phyloP scores from a whole-genome alignment of 2,113 vertebrate species.

The Ariopsis seemanni region DNA sequence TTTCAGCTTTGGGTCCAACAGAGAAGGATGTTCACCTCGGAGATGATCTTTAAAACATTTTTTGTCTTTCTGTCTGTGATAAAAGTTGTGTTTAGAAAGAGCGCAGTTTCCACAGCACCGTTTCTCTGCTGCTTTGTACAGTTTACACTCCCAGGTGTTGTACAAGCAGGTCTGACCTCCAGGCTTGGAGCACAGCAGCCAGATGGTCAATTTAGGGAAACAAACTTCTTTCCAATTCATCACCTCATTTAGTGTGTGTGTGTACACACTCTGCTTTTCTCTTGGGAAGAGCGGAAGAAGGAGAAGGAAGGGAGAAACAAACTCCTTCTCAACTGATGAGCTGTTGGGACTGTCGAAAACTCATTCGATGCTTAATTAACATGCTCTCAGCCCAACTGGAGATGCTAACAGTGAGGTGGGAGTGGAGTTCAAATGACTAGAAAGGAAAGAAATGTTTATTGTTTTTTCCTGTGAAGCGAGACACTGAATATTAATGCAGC shows the following conservation, averaged over 20 bases:
- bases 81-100: not conserved
- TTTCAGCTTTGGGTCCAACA: not conserved
- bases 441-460: slow-evolving; percentile 27
- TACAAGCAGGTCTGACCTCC: slow-evolving; percentile 10
- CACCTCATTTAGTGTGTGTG: slow-evolving; percentile 14
- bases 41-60: not conserved
- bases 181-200: slow-evolving; percentile 4
- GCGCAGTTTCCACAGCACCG: not conserved
- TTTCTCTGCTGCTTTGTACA: not conserved
- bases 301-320: not conserved
- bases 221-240: slow-evolving; percentile 25
- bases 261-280: not conserved
- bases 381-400: slow-evolving; percentile 9
- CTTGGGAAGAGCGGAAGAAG: not conserved
- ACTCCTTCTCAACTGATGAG: not conserved
- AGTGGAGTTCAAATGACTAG: slow-evolving; percentile 14
- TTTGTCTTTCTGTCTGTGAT: not conserved
- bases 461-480: slow-evolving; percentile 21
- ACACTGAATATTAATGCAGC: slow-evolving; percentile 28
- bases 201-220: slow-evolving; percentile 20
- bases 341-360: slow-evolving; percentile 20
- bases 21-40: not conserved
- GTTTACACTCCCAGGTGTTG: slow-evolving; percentile 7
- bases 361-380: slow-evolving; percentile 43
- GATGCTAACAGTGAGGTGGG: slow-evolving; percentile 16